Conservation (phyloP, 1,140 invertebrate species). For the Wasmannia auropunctata region DNA sequence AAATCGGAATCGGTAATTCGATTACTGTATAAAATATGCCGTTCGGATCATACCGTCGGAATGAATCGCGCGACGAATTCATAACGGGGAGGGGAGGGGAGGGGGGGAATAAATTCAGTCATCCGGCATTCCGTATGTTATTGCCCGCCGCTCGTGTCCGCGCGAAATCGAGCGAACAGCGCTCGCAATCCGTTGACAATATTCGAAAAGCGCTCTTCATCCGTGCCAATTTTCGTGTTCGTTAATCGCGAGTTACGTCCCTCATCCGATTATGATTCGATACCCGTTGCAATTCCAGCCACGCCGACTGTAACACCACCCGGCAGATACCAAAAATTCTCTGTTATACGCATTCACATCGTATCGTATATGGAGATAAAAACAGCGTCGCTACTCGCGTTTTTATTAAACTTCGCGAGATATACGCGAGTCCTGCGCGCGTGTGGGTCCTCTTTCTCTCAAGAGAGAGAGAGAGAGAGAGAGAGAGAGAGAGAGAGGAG, state of each 20-base stretch:
- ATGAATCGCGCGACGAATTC: constrained; percentile 34
- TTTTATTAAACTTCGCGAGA: constrained; percentile 6
- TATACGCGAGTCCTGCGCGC: no score
- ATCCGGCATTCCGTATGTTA: background rate
- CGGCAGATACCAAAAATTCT: constrained; percentile 10
- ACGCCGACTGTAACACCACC: constrained; percentile 17
- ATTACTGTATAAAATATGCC: constrained; percentile 27
- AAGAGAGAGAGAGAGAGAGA: background rate
- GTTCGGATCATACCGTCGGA: background rate
- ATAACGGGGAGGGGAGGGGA: no score
- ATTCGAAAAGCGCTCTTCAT: constrained; percentile 44
- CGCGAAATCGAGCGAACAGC: constrained; percentile 7
- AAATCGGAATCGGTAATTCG: constrained; percentile 39
- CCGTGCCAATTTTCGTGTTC: constrained; percentile 54
- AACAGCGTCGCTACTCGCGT: background rate
- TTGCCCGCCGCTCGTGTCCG: background rate
- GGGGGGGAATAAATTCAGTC: constrained; percentile 34
- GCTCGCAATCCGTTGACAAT: constrained; percentile 49
- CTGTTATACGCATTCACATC: background rate
- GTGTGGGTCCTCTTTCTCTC: background rate
- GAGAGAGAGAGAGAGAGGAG: background rate
- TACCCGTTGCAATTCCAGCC: constrained; percentile 49
- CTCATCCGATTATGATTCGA: constrained; percentile 58
- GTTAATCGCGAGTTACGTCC: constrained; percentile 50
- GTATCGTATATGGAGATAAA: background rate